A percentile compares a stretch with the other conserved stretches of the same genome.
phyloP scores from a whole-genome alignment of 2,888 invertebrate species.

The Troilus luridus region DNA sequence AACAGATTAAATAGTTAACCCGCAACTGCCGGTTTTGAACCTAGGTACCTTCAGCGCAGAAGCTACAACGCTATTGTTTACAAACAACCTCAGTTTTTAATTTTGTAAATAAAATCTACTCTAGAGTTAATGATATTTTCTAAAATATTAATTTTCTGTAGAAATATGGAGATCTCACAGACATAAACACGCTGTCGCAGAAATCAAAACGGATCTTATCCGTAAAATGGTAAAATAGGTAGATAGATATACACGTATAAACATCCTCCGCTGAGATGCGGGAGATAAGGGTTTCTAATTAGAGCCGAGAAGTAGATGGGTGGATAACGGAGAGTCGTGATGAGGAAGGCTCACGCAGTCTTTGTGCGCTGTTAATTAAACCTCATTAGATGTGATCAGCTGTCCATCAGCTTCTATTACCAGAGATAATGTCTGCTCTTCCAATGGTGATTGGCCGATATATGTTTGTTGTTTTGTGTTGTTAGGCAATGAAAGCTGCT shows the following conservation, averaged over 20 bases:
- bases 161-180: no score
- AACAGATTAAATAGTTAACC: no score
- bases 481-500: background rate
- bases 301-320: background rate
- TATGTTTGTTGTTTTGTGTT: background rate
- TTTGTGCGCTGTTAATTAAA: slow-evolving; percentile 28
- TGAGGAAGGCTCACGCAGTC: slow-evolving; percentile 25
- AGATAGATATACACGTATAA: background rate
- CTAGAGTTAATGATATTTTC: no score
- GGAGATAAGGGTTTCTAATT: background rate
- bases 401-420: slow-evolving; percentile 27
- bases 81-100: no score
- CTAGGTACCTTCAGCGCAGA: no score
- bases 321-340: slow-evolving; percentile 18
- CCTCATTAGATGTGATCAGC: slow-evolving; percentile 27
- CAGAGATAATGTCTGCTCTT: background rate
- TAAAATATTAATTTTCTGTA: no score
- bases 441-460: background rate
- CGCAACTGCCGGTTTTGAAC: no score
- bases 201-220: background rate
- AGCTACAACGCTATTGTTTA: no score
- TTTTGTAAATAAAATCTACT: no score
- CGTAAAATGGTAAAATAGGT: background rate
- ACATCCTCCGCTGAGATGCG: background rate
- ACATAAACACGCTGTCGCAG: no score